Percentiles rank a stretch among this genome's conserved stretches.
phyloP scores from a whole-genome alignment of 2,797 vertebrate species.

The Epinephelus awoara region DNA sequence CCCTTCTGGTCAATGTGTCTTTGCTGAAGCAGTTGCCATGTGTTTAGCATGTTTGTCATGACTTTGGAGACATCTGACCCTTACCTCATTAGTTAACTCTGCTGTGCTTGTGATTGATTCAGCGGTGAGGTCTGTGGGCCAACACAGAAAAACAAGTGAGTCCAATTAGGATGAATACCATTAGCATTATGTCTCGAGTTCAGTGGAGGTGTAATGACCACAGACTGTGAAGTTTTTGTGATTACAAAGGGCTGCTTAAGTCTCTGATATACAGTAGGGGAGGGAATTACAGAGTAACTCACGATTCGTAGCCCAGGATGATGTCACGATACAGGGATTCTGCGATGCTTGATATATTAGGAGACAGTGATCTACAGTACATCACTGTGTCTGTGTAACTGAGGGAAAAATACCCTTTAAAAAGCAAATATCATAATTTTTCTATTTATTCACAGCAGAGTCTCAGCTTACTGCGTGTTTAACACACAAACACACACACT shows the following conservation, averaged over 20 bases:
- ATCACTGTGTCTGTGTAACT: no score
- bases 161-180: neutral
- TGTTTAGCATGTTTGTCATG: neutral
- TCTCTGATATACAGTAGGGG: neutral
- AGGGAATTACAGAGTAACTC: no score
- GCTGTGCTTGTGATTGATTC: neutral
- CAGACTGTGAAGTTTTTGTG: neutral
- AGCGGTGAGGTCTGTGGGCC: neutral
- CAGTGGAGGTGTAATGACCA: slow-evolving; percentile 7
- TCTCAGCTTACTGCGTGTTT: no score
- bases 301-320: no score
- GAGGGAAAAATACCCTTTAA: no score
- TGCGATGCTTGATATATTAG: no score
- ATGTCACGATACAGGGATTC: no score
- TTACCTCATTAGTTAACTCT: neutral
- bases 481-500: no score
- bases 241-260: neutral
- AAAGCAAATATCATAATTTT: no score
- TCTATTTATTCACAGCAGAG: no score
- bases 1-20: neutral
- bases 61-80: neutral
- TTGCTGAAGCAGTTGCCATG: neutral
- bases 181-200: neutral
- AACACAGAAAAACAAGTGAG: slow-evolving; percentile 5
- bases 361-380: no score